These are phyloP conservation scores for Heptranchias perlo DNA, from an alignment of 2,113 vertebrate genomes.

Conservation along the genomic window DNA sequence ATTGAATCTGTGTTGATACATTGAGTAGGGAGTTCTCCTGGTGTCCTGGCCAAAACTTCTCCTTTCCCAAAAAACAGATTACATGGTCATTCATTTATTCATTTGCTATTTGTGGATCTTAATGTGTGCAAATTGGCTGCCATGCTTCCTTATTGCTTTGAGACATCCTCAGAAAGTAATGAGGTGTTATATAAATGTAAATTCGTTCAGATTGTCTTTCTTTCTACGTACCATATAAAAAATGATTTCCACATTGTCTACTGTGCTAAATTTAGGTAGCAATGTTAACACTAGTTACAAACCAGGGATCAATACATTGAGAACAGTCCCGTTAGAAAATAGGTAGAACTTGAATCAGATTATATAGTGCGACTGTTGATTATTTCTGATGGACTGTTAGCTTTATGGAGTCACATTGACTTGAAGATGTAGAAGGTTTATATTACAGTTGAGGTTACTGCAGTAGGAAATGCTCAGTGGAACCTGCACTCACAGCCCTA, in stretches of 20 bases:
- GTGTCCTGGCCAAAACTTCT: not conserved
- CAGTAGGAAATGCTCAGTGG: not conserved
- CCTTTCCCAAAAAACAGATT: not conserved
- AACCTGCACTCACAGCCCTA: not conserved
- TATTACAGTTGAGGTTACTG: not conserved
- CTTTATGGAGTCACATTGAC: not conserved
- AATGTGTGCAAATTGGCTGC: not conserved
- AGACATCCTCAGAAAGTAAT: not conserved
- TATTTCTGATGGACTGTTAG: not conserved
- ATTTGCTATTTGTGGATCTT: not conserved
- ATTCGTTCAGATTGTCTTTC: not conserved
- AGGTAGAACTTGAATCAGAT: not conserved
- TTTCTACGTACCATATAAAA: not conserved
- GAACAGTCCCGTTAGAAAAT: not conserved
- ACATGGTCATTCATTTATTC: not conserved
- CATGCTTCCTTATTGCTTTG: not conserved
- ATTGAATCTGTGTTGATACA: not conserved
- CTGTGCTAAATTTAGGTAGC: not conserved
- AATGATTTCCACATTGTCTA: not conserved
- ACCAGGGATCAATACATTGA: not conserved
- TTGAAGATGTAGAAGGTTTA: not conserved
- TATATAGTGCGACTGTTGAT: not conserved
- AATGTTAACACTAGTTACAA: not conserved
- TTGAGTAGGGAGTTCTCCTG: not conserved
- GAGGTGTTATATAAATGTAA: not conserved